Conservation (phyloP, 2,797 vertebrate species). For the Myoxocephalus aenaeus region DNA sequence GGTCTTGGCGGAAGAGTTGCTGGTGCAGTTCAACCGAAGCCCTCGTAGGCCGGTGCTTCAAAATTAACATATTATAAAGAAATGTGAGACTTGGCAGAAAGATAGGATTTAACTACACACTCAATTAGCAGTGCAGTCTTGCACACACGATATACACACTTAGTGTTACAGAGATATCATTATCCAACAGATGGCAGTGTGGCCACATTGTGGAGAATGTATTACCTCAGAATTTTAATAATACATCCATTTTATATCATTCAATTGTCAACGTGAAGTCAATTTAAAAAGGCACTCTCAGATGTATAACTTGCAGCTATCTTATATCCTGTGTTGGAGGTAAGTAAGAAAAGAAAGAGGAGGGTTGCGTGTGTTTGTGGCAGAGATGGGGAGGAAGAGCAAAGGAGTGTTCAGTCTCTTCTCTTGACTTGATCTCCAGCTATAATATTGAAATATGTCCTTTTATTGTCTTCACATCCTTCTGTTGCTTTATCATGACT, state of each 20-base stretch:
- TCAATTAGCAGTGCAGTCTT: background rate
- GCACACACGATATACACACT: background rate
- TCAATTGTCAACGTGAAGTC: background rate
- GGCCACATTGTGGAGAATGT: background rate
- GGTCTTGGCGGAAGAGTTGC: background rate
- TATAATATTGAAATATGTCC: background rate
- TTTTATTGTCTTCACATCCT: background rate
- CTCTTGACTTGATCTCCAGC: background rate
- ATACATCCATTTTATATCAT: background rate
- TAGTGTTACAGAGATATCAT: background rate
- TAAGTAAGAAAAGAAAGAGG: background rate
- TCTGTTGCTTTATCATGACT: background rate
- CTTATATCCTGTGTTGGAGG: background rate
- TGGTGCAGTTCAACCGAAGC: background rate
- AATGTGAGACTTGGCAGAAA: background rate
- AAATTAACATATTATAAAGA: background rate
- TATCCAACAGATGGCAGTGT: slow-evolving; percentile 9
- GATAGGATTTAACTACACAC: background rate
- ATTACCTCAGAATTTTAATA: background rate
- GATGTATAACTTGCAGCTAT: background rate
- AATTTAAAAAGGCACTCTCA: background rate
- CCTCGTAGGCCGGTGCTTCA: background rate
- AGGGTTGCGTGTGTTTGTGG: background rate
- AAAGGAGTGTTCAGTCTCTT: background rate
- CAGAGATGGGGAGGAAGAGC: background rate